A percentile compares a stretch with the other conserved stretches of the same genome.
Evolutionary conservation across 2,113 vertebrate species (phyloP).

Genomic region (Myotis brandtii): DNA sequence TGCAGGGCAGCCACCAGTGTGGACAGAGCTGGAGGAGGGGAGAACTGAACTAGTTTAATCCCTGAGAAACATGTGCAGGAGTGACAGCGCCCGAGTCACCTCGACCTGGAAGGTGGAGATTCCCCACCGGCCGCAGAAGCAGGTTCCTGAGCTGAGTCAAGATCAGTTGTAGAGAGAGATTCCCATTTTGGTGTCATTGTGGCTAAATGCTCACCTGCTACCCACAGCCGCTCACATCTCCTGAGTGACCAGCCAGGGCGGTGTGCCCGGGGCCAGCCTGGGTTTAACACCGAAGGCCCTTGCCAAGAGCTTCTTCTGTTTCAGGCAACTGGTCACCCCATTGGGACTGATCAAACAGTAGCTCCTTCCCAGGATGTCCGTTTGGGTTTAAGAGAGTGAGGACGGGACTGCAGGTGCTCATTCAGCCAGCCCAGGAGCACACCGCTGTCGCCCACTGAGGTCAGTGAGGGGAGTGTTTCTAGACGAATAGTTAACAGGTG

Average conservation of each 20-base stretch:
- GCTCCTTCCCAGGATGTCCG: neutral
- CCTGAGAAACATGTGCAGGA: neutral
- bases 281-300: too few relatives aligned
- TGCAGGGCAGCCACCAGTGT: too few relatives aligned
- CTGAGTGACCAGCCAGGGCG: neutral
- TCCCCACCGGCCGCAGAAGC: neutral
- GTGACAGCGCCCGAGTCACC: neutral
- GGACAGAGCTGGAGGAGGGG: neutral
- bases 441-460: neutral
- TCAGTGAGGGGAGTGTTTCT: neutral
- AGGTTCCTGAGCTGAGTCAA: neutral
- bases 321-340: neutral
- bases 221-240: too few relatives aligned
- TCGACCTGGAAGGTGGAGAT: neutral
- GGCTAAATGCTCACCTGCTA: neutral
- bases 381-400: neutral
- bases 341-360: too few relatives aligned
- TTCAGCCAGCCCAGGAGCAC: neutral
- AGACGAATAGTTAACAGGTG: neutral
- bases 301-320: neutral
- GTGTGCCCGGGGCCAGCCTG: accelerated
- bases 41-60: neutral
- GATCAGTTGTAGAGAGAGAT: neutral
- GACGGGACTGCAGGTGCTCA: neutral
- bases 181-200: neutral